These are phyloP conservation scores for Pseudomyrmex flavicornis DNA, from an alignment of 1,140 invertebrate species.

Conservation along the genomic window DNA sequence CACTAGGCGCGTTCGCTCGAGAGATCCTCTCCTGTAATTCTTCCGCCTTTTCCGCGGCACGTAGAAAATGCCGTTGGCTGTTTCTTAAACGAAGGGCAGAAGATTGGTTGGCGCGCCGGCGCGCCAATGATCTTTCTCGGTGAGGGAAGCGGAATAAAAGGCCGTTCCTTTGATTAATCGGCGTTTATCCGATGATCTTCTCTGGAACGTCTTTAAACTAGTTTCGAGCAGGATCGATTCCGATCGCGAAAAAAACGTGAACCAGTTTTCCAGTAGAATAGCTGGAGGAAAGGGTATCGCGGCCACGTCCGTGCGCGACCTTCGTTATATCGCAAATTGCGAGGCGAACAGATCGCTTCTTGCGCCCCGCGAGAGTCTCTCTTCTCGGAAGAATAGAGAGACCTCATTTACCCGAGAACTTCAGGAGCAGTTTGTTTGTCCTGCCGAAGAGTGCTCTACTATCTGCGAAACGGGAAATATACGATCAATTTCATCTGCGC, in stretches of 20 bases:
- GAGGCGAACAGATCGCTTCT: conserved; percentile 40
- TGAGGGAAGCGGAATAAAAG: conserved; percentile 27
- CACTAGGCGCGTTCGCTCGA: not conserved
- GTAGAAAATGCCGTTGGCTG: conserved; percentile 8
- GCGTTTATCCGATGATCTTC: conserved; percentile 44
- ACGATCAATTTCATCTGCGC: conserved; percentile 39
- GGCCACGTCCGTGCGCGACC: conserved; percentile 51
- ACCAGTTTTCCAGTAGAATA: conserved; percentile 57
- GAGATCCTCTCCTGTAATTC: not conserved
- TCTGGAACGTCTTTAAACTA: conserved; percentile 47
- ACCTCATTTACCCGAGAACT: conserved; percentile 21
- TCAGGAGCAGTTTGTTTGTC: conserved; percentile 38
- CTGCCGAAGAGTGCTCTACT: not conserved
- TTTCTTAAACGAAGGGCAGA: conserved; percentile 38
- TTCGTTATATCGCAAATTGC: conserved; percentile 60
- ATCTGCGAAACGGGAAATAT: conserved; percentile 24
- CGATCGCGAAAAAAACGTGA: conserved; percentile 46
- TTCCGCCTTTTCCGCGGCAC: not conserved
- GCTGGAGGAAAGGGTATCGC: conserved; percentile 49
- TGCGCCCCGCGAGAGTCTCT: conserved; percentile 9
- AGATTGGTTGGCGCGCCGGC: conserved; percentile 3
- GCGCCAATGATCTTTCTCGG: too few relatives aligned
- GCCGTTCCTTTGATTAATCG: conserved; percentile 49
- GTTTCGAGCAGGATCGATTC: conserved; percentile 49
- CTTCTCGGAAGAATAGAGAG: conserved; percentile 19